These are phyloP conservation scores for Chloroceryle aenea DNA, from an alignment of 2,113 vertebrate species.

Conservation along the genomic window DNA sequence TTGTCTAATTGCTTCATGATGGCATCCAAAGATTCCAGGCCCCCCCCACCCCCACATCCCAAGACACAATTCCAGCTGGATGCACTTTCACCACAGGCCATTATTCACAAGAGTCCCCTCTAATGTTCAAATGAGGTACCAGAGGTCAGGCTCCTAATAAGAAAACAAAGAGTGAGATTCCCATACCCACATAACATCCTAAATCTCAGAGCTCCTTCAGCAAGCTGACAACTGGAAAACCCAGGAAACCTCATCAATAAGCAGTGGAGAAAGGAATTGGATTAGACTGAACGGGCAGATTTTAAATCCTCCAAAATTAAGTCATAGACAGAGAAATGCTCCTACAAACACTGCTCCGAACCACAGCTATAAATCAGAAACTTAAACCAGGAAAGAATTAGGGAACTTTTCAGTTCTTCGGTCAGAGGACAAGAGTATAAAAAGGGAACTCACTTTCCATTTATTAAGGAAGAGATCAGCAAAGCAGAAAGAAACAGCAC, in stretches of 20 bases:
- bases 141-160: constrained; percentile 51
- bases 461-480: not conserved
- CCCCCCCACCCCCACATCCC: not conserved
- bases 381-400: not conserved
- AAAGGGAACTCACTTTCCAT: not conserved
- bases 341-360: not conserved
- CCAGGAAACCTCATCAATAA: constrained; percentile 21
- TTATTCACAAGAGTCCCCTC: constrained; percentile 30
- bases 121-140: constrained; percentile 44
- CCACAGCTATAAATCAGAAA: accelerated
- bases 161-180: constrained; percentile 53
- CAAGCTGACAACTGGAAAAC: constrained; percentile 22
- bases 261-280: not conserved
- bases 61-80: constrained; percentile 53
- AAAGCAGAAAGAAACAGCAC: not conserved
- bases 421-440: accelerated
- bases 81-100: constrained; percentile 44
- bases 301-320: not conserved
- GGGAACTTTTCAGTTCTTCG: not conserved
- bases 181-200: constrained; percentile 21
- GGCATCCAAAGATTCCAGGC: constrained; percentile 29
- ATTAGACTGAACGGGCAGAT: not conserved
- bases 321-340: not conserved
- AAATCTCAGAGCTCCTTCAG: constrained; percentile 8
- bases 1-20: constrained; percentile 63